Evolutionary conservation across 2,797 vertebrate genomes (phyloP), one percentile per base, ranked within the genome.

Genomic region (Cryptoblepharus egeriae): DNA sequence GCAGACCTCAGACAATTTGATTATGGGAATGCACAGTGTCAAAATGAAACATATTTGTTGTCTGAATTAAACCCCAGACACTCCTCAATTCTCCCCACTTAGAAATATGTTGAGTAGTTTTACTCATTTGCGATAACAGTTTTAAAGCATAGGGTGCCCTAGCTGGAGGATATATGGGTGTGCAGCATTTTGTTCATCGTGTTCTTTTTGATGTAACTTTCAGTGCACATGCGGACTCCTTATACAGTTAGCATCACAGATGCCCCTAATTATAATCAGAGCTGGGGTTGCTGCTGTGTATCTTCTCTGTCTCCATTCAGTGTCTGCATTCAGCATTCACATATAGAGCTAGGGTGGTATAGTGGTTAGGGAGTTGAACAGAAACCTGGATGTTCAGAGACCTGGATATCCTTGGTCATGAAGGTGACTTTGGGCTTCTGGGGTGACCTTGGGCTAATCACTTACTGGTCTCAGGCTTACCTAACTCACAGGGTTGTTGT

Each of bases 51-150:
- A 79, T 73, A 26, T 13, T 37, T 60, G 35, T 68, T 78, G 58
- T 45, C 68, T 1, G 0, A 73, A 77, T 35, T 60, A 58, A 72
- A 61, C 16, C 22, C 71, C 60, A 0, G 0, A 57, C 74, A 80
- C 73, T 77, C 58, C 63, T 74, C 60, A 57, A 35, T 60, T 65
- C 60, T 6, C 77, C 64, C 75, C 57, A 74, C 16, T 73, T 75
- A 35, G 28, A 82, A 52, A 11, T 13, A n/a, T 69, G 42, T 30
- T 37, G n/a, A 61, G 39, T 72, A 49, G 26, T 75, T 79, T 37
- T 67, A 11, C 58, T 72, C 71, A 35, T 65, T n/a, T 45, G 42
- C 28, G 30, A 13, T 12, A 73, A 67, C 75, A 32, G n/a, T 73
- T 35, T 79, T 16, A 73, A 4, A n/a, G 49, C 18, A 39, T 28